Evolutionary conservation across 2,888 invertebrate genomes (phyloP), one percentile per base, ranked within the genome.

Genomic region (Macrophya alboannulata): DNA sequence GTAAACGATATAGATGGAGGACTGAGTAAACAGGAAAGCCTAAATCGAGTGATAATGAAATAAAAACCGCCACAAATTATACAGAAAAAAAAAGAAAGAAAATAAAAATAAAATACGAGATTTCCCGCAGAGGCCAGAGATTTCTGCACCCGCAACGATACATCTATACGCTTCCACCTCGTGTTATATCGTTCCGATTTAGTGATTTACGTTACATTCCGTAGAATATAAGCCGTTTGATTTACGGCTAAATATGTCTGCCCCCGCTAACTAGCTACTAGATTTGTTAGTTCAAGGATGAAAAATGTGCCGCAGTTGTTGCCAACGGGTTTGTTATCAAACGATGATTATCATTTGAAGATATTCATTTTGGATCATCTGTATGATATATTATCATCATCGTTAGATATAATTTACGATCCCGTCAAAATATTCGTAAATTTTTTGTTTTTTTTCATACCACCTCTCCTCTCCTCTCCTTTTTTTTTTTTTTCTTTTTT

Each of bases 181-280:
- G 62, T 25, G 68, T 68, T 68, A 15, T 68, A 68, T 68, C 68
- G 68, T 31, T 37, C 37, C 68, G 68, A 68, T 68, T 68, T 37
- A 68, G 68, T 68, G 68, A 68, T 68, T 68, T 68, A 68, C 68
- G 68, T 68, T 68, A 68, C 68, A 68, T 68, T 37, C 68, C 37
- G 17, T 31, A 68, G 37, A 68, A 68, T 68, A 74, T 25, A 74
- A 74, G 45, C 74, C 74, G 74, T 10, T 45, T 74, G 72, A 74
- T 74, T 74, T 74, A 74, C 25, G 72, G 43, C 43, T 9, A 31
- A 77, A 55, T n/a, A n/a, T 55, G 31, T 77, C 77, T 77, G 55
- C 77, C 77, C 12, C n/a, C 77, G 77, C 77, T 77, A 77, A 77
- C 77, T 77, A 55, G 77, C 51, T 74, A 77, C 51, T 77, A 77